These are phyloP conservation scores for Eupithecia dodoneata DNA, from an alignment of 2,888 invertebrate species.

Conservation along the genomic window DNA sequence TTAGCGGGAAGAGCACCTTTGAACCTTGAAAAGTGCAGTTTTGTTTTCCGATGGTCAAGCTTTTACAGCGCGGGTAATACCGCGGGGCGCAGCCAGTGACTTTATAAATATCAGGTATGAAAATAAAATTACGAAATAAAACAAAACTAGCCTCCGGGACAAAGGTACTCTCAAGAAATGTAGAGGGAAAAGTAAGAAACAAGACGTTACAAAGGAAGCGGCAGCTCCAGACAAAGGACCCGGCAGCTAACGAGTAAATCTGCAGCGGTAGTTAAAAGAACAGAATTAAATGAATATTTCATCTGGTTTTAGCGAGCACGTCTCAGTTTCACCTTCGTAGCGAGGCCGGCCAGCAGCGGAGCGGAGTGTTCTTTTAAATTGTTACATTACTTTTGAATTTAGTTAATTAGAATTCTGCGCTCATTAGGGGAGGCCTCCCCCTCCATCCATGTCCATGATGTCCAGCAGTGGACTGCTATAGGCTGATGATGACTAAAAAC, in stretches of 20 bases:
- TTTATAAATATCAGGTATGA: not conserved
- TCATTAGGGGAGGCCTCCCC: no score
- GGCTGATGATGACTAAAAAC: no score
- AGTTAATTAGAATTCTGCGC: not conserved
- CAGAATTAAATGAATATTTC: slow-evolving; percentile 30
- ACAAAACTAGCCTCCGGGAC: not conserved
- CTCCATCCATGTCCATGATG: no score
- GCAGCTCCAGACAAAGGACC: slow-evolving; percentile 54
- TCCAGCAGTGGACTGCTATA: no score
- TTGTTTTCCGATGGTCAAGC: not conserved
- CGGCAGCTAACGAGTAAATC: slow-evolving; percentile 35
- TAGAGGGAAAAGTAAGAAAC: slow-evolving; percentile 28
- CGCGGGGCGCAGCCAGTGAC: not conserved
- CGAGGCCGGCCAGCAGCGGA: not conserved
- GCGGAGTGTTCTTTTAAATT: not conserved
- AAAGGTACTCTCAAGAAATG: slow-evolving; percentile 10
- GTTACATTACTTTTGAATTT: not conserved
- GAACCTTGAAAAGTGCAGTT: not conserved
- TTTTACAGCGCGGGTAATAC: not conserved
- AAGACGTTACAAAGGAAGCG: slow-evolving; percentile 47
- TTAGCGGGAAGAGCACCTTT: not conserved
- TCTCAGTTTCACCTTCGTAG: slow-evolving; percentile 12
- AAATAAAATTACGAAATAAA: not conserved
- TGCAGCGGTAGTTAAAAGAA: slow-evolving; percentile 29
- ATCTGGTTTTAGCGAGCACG: slow-evolving; percentile 37